Evolutionary conservation across 2,888 invertebrate species (phyloP).

Genomic region (Aporophyla nigra): DNA sequence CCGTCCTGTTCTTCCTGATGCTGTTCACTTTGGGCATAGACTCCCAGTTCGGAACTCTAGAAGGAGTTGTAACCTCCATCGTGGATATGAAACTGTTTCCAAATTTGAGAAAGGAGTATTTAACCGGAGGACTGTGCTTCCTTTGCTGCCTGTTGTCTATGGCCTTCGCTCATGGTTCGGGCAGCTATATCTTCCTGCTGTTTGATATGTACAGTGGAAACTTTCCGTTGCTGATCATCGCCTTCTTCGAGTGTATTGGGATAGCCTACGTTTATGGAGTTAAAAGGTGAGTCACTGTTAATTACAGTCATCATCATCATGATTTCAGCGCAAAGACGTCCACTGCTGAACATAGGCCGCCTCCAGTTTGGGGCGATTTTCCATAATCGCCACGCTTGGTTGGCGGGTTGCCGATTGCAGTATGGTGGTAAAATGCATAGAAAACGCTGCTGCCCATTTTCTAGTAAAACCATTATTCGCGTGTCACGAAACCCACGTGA

Average conservation of each 20-base stretch:
- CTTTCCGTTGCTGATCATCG: conserved; percentile 97
- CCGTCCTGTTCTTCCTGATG: conserved; percentile 98
- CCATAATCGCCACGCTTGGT: too few relatives aligned
- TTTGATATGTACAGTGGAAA: conserved; percentile 99
- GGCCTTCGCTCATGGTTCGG: conserved; percentile 97
- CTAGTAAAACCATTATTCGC: too few relatives aligned
- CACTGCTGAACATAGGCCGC: too few relatives aligned
- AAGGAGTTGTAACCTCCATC: conserved; percentile 98
- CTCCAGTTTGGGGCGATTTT: too few relatives aligned
- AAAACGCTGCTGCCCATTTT: too few relatives aligned
- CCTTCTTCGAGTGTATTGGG: conserved; percentile 97
- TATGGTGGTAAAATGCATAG: too few relatives aligned
- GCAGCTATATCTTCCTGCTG: conserved; percentile 97
- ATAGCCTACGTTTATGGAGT: conserved; percentile 98
- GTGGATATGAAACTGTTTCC: conserved; percentile 98
- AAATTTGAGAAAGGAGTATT: conserved; percentile 96
- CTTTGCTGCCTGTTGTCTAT: conserved; percentile 96
- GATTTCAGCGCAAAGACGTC: too few relatives aligned
- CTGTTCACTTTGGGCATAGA: conserved; percentile 98
- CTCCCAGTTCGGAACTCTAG: conserved; percentile 98
- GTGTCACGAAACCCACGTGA: too few relatives aligned
- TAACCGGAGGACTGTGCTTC: conserved; percentile 95
- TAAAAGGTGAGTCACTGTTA: conserved; percentile 92
- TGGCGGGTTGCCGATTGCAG: too few relatives aligned
- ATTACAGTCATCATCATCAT: too few relatives aligned